These are phyloP conservation scores for Podarcis cretensis DNA, from an alignment of 2,113 vertebrate species.

Conservation along the genomic window DNA sequence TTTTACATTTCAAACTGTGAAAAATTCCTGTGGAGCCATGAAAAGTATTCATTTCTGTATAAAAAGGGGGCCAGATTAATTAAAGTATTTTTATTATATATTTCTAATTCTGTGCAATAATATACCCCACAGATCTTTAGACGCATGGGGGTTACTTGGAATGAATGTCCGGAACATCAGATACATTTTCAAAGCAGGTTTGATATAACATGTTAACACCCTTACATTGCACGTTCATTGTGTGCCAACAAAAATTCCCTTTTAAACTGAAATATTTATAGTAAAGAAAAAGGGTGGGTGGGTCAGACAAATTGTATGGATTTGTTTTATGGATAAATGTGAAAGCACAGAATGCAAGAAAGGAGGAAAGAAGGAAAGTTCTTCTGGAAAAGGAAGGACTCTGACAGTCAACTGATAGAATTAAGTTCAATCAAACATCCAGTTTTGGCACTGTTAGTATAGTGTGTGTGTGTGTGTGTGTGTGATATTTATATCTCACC, in stretches of 20 bases:
- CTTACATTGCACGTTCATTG: neutral
- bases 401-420: neutral
- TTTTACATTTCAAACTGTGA: neutral
- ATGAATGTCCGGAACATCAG: neutral
- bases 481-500: too few species aligned
- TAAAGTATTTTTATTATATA: neutral
- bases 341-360: neutral
- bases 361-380: neutral
- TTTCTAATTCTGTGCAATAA: neutral
- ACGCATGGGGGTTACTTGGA: neutral
- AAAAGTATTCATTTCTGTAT: neutral
- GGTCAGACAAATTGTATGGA: neutral
- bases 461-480: too few species aligned
- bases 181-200: neutral
- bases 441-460: neutral
- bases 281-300: neutral
- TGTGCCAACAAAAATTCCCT: conserved; percentile 3
- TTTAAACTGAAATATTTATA: neutral
- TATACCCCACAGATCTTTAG: neutral
- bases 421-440: neutral
- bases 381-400: neutral
- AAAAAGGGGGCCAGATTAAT: neutral
- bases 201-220: neutral
- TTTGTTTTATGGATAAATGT: neutral
- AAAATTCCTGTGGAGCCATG: conserved; percentile 16